Evolutionary conservation across 2,888 invertebrate genomes (phyloP), one percentile per base, ranked within the genome.

Genomic region (Morpho achilles): DNA sequence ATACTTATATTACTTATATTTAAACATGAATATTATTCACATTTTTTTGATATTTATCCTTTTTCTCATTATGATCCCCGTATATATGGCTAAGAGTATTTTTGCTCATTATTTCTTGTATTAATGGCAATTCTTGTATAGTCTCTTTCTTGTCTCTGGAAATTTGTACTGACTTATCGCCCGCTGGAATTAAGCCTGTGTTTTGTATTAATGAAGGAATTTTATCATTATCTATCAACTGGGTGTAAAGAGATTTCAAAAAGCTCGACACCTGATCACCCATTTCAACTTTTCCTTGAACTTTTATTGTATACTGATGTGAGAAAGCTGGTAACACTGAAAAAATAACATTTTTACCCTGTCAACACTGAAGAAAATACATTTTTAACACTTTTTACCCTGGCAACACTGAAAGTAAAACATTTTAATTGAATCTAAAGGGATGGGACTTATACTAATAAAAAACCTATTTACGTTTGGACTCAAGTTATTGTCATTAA

Each of bases 271-370:
- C 54, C 32, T 62, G 54, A 8, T 66, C 61, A 0, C 59, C 62
- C 58, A 66, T 56, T 44, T 66, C 64, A 2, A 66, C 58, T 47
- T 61, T 62, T 1, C 66, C 66, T 51, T 61, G 58, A 6, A 66
- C 54, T 57, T 60, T 62, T 8, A 66, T 60, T 7, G 58, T 53
- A 41, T 64, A 64, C 23, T 61, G 55, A 39, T 50, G 42, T n/a
- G 63, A 51, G 40, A 60, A 39, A 10, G 49, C 50, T 41, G 63
- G 63, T 9, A 62, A 44, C 48, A 65, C 62, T 61, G 42, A 40
- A 60, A 62, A 47, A 32, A 7, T 8, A 7, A 6, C 8, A n/a
- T 32, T 32, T 39, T 49, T 32, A 39, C n/a, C 23, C 10, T 52
- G 32, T 32, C 5, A 32, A 32, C 32, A 1, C 3, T 32, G 32